Evolutionary conservation across 1,140 invertebrate genomes (phyloP).

Genomic region (Trichomalopsis sarcophagae): DNA sequence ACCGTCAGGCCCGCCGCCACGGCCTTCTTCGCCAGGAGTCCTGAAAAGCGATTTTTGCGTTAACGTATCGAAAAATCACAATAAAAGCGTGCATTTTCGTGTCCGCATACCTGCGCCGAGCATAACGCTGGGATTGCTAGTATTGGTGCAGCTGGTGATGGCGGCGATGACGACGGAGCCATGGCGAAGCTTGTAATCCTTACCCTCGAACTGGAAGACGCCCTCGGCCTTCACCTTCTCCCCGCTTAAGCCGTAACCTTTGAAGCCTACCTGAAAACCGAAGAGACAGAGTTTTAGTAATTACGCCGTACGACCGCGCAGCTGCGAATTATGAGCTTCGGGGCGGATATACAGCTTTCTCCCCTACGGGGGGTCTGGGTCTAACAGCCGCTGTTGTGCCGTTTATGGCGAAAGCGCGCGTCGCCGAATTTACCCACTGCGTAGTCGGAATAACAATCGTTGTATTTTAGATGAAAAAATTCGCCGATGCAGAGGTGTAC

Average conservation of each 20-base stretch:
- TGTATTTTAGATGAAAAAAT: background rate
- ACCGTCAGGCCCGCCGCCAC: constrained; percentile 93
- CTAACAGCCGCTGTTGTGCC: too few relatives aligned
- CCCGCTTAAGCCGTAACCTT: constrained; percentile 90
- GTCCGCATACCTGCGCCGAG: constrained; percentile 84
- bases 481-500: background rate
- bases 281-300: constrained; percentile 50
- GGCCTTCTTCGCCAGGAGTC: constrained; percentile 95
- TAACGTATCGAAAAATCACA: background rate
- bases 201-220: constrained; percentile 87
- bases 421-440: too few relatives aligned
- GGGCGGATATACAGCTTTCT: background rate
- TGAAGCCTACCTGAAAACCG: constrained; percentile 88
- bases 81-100: too few relatives aligned
- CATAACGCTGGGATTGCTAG: constrained; percentile 98
- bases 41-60: constrained; percentile 72
- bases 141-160: constrained; percentile 99
- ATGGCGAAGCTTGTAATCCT: constrained; percentile 90
- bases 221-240: constrained; percentile 81
- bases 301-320: background rate
- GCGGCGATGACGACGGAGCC: constrained; percentile 98
- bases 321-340: background rate
- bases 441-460: too few relatives aligned
- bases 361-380: too few relatives aligned
- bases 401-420: too few relatives aligned